Evolutionary conservation across 2,797 vertebrate species (phyloP).

Genomic region (Myripristis murdjan): DNA sequence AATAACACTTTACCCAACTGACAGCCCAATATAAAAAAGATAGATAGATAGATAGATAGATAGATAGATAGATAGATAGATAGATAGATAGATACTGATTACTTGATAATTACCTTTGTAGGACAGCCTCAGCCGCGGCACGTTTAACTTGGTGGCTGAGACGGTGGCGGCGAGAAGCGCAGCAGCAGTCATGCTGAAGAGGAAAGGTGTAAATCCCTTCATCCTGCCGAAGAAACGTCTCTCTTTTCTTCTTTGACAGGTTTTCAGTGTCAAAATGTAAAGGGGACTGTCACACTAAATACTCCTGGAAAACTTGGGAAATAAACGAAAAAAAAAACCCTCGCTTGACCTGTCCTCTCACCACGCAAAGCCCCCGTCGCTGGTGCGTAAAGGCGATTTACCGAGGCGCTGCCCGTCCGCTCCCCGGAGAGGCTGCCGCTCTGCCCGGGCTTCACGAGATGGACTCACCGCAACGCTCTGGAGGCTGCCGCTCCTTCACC

Average conservation of each 20-base stretch:
- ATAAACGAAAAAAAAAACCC: too few species aligned
- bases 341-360: slow-evolving; percentile 7
- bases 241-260: background rate
- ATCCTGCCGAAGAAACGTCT: slow-evolving; percentile 51
- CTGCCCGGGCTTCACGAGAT: slow-evolving; percentile 8
- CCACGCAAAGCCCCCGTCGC: background rate
- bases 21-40: slow-evolving; percentile 8
- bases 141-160: slow-evolving; percentile 77
- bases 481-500: slow-evolving; percentile 21
- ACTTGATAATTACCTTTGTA: slow-evolving; percentile 80
- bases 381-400: slow-evolving; percentile 38
- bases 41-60: slow-evolving; percentile 27
- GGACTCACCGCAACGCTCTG: slow-evolving; percentile 34
- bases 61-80: slow-evolving; percentile 32
- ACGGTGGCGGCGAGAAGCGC: slow-evolving; percentile 59
- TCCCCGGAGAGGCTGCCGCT: slow-evolving; percentile 28
- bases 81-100: slow-evolving; percentile 12
- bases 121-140: slow-evolving; percentile 85
- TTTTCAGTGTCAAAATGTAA: background rate
- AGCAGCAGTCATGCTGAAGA: slow-evolving; percentile 44
- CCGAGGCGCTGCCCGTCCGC: slow-evolving; percentile 16
- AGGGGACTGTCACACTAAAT: slow-evolving; percentile 2
- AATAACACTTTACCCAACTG: too few species aligned
- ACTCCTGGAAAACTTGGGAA: slow-evolving; percentile 12
- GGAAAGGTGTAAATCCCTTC: slow-evolving; percentile 72